Conservation (phyloP, 2,797 vertebrate genomes). For the Sebastes steindachneri region DNA sequence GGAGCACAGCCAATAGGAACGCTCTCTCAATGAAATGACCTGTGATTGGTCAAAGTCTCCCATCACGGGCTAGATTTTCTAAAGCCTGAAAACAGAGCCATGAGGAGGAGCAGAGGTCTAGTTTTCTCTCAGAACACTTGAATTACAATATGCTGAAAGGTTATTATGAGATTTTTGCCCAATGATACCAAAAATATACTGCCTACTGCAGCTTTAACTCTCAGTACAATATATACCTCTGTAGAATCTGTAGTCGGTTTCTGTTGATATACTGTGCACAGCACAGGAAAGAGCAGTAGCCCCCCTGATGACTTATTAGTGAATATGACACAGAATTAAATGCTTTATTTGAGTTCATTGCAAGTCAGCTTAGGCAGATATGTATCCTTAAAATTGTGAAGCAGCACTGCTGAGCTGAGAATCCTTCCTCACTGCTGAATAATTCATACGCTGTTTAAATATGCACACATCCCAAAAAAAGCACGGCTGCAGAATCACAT, state of each 20-base stretch:
- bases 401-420: background rate
- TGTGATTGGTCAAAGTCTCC: no score
- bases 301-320: background rate
- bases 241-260: background rate
- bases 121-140: no score
- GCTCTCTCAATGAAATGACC: no score
- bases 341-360: background rate
- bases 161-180: no score
- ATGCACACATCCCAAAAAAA: background rate
- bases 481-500: background rate
- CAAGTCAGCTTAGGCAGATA: background rate
- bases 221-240: background rate
- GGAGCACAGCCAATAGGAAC: no score
- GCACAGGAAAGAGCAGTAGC: background rate
- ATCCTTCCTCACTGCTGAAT: constrained; percentile 21
- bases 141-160: no score
- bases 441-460: constrained; percentile 21
- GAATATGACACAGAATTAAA: background rate
- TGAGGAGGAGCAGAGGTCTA: no score
- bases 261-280: background rate
- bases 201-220: no score
- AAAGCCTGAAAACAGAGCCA: no score
- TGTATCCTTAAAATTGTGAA: background rate
- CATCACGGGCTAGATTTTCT: no score
- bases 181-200: no score